Evolutionary conservation across 2,113 vertebrate species (phyloP), one percentile per base, ranked within the genome.

Genomic region (Bucco capensis): DNA sequence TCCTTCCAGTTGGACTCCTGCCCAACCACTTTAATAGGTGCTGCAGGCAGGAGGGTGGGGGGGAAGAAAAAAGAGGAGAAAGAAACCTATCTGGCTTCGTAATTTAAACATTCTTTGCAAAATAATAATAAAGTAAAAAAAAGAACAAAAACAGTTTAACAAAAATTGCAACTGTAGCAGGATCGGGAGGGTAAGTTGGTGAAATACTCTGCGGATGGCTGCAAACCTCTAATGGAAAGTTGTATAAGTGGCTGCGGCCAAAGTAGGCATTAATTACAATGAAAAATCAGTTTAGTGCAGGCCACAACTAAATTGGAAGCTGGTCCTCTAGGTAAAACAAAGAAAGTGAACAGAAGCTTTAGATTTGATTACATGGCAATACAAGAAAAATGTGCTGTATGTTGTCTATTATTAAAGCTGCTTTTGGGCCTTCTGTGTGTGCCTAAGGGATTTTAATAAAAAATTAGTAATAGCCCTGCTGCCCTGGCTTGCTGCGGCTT

Each of bases 191-290:
- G 91, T 97, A 97, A 97, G 96, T 97, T 92, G 89, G 96, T 95
- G 91, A 94, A 97, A 96, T 96, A 90, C 97, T 97, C 97, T 89
- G 96, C 0, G 96, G 97, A 97, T 96, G 92, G 93, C 96, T 98
- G 92, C 96, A 97, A 97, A 97, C 97, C 97, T 98, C 96, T 98
- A 98, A 98, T 98, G 97, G 97, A 98, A 97, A 98, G 97, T 97
- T 96, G 94, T 97, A 19, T 96, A 97, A 97, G 96, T 96, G 96
- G 96, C 97, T 97, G 96, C 98, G 97, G 98, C 98, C 97, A 98
- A 97, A 97, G 97, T 94, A 97, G 97, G 97, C 98, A 98, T 98
- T 98, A 98, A 98, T 98, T 98, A 98, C 98, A 98, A 98, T 97
- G 97, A 98, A 98, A 98, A 98, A 98, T 98, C 98, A 98, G 98